Evolutionary conservation across 2,888 invertebrate genomes (phyloP), one percentile per base, ranked within the genome.

Genomic region (Loripinus fragilis): DNA sequence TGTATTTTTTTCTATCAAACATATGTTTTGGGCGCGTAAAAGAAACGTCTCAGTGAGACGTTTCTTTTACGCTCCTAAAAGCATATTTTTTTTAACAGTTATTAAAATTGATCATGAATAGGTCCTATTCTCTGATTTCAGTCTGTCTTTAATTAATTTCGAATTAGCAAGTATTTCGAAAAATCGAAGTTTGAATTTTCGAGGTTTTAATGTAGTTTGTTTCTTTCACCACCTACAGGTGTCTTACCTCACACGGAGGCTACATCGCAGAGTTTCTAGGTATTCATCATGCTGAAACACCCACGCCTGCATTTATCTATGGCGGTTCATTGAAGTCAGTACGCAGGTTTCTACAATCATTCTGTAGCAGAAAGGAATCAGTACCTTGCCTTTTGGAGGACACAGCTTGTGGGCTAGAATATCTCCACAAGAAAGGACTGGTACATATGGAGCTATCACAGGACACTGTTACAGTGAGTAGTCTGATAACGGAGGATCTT

Each of bases 371-470:
- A 28, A 64, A 83, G 52, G 80, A 83, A 23, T 72, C 71, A 17
- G 74, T 84, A 12, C 80, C 84, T 10, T 33, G 52, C 12, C 75
- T 85, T 0, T 33, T 90, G n/a, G 71, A 82, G 33, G 82, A 81
- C 17, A 80, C 86, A 2, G 71, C 85, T 0, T 52, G 65, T 10
- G 91, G 87, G 0, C 41, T 92, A 35, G 86, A 89, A 25, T 90
- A 87, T 70, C 86, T 91, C 20, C 91, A 91, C 70, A 83, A 78
- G 2, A 86, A 89, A 60, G 87, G 87, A 0, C 81, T 92, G 20
- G 90, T 91, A 0, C 92, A 91, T 76, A 89, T 91, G 88, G 92
- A 92, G 74, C 85, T 92, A 0, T 88, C 90, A 15, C 87, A 89
- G 30, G 89, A 91, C 69, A 90, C 91, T 8, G 77, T 92, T 33